phyloP scores from a whole-genome alignment of 2,113 vertebrate species.

The Pterocles gutturalis region DNA sequence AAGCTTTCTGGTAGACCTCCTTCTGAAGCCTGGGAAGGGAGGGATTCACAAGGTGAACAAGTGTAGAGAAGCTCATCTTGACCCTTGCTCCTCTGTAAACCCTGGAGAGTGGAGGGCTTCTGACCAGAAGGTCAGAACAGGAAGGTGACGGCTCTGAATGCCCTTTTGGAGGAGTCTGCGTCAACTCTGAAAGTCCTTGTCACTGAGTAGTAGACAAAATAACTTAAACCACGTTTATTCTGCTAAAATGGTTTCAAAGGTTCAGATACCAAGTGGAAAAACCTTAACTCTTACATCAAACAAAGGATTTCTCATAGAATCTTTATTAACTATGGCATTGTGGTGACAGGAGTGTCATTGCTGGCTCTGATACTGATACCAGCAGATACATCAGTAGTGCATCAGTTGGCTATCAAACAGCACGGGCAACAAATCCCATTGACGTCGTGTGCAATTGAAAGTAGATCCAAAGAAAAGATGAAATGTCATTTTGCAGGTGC shows the following conservation, averaged over 20 bases:
- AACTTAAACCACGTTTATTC: background rate
- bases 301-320: background rate
- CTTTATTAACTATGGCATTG: background rate
- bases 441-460: fast-evolving
- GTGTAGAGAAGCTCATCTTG: background rate
- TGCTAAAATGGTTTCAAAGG: background rate
- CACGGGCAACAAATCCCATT: background rate
- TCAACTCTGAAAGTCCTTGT: background rate
- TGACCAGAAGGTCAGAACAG: background rate
- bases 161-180: background rate
- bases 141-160: background rate
- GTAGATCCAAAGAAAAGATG: fast-evolving
- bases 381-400: no score
- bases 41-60: background rate
- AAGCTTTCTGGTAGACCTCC: no score
- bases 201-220: background rate
- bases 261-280: background rate
- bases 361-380: background rate
- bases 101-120: background rate
- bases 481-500: background rate
- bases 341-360: background rate
- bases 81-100: background rate
- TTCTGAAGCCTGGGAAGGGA: fast-evolving
- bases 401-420: fast-evolving
- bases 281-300: background rate